Percentiles rank a stretch among this genome's conserved stretches.
Conservation (phyloP, 2,888 invertebrate genomes). For the Eupithecia inturbata region DNA sequence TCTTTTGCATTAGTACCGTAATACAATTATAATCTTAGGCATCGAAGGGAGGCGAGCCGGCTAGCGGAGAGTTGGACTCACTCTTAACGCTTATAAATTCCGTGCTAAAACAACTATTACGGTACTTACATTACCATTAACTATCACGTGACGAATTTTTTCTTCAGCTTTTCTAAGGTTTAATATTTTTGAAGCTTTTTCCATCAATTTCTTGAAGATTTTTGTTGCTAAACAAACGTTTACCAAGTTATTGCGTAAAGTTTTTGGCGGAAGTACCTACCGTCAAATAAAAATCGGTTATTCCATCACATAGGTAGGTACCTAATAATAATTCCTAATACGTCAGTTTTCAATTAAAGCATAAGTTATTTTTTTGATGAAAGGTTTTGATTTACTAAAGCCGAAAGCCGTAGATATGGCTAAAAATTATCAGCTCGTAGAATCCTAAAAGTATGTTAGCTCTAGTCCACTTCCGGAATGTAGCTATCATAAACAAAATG, state of each 20-base stretch:
- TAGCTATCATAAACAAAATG: not conserved
- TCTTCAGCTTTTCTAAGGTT: not conserved
- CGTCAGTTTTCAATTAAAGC: no score
- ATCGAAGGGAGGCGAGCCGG: not conserved
- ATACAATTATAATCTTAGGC: not conserved
- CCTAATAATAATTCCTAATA: no score
- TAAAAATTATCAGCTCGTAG: no score
- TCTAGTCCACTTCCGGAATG: not conserved
- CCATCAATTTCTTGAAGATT: not conserved
- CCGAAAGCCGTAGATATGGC: no score
- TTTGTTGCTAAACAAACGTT: not conserved
- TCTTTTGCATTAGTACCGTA: not conserved
- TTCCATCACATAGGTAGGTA: no score
- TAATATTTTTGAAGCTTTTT: conserved; percentile 1
- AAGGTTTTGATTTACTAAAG: no score
- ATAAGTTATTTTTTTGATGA: no score
- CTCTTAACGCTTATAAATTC: not conserved
- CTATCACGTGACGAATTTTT: not conserved
- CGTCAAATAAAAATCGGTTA: conserved; percentile 10
- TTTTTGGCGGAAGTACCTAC: conserved; percentile 11
- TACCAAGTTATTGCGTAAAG: not conserved
- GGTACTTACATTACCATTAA: conserved; percentile 1
- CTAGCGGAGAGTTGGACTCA: not conserved
- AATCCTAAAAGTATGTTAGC: no score
- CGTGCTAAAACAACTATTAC: not conserved